Percentiles rank a stretch among this genome's conserved stretches.
Evolutionary conservation across 1,140 invertebrate species (phyloP).

Genomic region (Theocolax elegans): DNA sequence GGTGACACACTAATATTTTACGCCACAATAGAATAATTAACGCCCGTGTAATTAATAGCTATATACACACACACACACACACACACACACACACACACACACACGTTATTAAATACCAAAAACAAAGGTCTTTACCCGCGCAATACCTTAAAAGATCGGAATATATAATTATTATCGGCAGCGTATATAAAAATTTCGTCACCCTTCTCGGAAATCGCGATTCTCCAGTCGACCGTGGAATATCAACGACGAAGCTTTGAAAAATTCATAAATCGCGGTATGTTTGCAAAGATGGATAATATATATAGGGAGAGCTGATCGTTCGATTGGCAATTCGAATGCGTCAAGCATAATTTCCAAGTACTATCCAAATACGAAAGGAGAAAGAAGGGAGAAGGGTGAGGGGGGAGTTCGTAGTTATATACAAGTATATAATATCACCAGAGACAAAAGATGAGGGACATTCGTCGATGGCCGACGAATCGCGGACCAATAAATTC

Average conservation of each 20-base stretch:
- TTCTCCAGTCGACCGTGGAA: background rate
- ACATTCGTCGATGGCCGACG: background rate
- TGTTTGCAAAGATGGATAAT: background rate
- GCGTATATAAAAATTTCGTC: no score
- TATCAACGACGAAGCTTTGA: slow-evolving; percentile 18
- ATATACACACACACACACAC: no score
- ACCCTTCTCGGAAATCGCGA: background rate
- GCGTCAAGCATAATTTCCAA: slow-evolving; percentile 29
- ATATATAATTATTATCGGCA: no score
- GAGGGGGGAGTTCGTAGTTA: background rate
- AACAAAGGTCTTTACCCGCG: no score
- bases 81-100: no score
- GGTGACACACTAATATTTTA: no score
- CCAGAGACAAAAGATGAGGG: background rate
- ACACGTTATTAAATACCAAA: no score
- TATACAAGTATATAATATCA: background rate
- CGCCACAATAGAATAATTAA: no score
- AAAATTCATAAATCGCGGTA: slow-evolving; percentile 24
- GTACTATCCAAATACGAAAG: slow-evolving; percentile 28
- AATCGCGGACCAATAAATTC: slow-evolving; percentile 8
- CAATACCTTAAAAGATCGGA: background rate
- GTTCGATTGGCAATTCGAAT: slow-evolving; percentile 33
- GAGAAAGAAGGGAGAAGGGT: slow-evolving; percentile 1
- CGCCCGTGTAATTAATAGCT: no score
- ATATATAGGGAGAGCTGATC: no score